Percentiles rank a stretch among this genome's conserved stretches.
These are phyloP conservation scores for Ambastaia sidthimunki DNA, from an alignment of 2,797 vertebrate species.

Conservation along the genomic window DNA sequence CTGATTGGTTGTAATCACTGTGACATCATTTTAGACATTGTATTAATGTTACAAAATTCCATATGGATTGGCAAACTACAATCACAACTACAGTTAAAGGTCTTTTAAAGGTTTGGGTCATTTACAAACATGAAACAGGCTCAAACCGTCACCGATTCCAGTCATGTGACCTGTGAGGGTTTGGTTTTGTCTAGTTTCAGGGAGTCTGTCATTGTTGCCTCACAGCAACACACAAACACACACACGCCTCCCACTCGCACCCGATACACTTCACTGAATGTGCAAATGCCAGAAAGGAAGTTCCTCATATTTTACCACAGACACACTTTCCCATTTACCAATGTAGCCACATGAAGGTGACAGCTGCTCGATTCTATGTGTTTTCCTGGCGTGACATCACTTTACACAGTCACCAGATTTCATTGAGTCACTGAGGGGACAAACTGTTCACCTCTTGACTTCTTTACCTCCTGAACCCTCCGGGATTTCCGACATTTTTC, in stretches of 20 bases:
- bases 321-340: slow-evolving; percentile 54
- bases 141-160: slow-evolving; percentile 30
- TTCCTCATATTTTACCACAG: slow-evolving; percentile 59
- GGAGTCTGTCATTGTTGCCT: slow-evolving; percentile 18
- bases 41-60: no score
- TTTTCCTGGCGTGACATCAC: slow-evolving; percentile 69
- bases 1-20: slow-evolving; percentile 6
- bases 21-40: no score
- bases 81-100: background rate
- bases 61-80: background rate
- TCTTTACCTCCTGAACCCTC: slow-evolving; percentile 78
- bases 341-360: slow-evolving; percentile 65
- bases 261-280: slow-evolving; percentile 25
- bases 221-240: background rate
- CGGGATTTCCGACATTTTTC: slow-evolving; percentile 52
- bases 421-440: slow-evolving; percentile 74
- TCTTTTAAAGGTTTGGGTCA: background rate
- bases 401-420: slow-evolving; percentile 81
- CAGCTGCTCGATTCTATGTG: slow-evolving; percentile 4
- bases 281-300: slow-evolving; percentile 46
- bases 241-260: slow-evolving; percentile 26
- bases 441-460: slow-evolving; percentile 76
- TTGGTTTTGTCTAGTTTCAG: slow-evolving; percentile 15
- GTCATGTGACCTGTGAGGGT: slow-evolving; percentile 16
- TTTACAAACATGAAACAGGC: background rate